Conservation (phyloP, 2,888 invertebrate genomes). For the Tethea ocularis region DNA sequence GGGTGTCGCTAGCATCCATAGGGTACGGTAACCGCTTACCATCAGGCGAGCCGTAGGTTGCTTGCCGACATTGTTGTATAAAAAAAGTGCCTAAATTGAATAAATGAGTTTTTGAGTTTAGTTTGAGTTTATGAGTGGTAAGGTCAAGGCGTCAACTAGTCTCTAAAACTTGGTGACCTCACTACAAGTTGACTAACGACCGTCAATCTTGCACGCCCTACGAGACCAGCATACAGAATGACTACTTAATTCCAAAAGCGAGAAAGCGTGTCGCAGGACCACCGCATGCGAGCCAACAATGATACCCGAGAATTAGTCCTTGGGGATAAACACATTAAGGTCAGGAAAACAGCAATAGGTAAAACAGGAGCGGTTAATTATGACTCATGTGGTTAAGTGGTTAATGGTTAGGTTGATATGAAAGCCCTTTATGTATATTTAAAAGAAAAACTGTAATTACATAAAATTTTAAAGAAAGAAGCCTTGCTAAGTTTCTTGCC, state of each 20-base stretch:
- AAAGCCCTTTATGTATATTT: too few relatives aligned
- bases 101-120: too few relatives aligned
- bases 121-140: too few relatives aligned
- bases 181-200: slow-evolving; percentile 28
- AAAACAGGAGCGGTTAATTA: background rate
- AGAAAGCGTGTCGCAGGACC: slow-evolving; percentile 48
- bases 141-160: slow-evolving; percentile 11
- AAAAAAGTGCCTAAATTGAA: too few relatives aligned
- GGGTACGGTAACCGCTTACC: too few relatives aligned
- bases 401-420: background rate
- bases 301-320: slow-evolving; percentile 4
- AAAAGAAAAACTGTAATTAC: too few relatives aligned
- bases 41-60: too few relatives aligned
- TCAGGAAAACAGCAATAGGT: background rate
- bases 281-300: slow-evolving; percentile 23
- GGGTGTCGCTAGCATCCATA: too few relatives aligned
- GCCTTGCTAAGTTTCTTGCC: too few relatives aligned
- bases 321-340: background rate
- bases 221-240: slow-evolving; percentile 39
- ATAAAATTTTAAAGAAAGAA: too few relatives aligned
- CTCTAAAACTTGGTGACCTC: slow-evolving; percentile 17
- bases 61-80: too few relatives aligned
- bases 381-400: background rate
- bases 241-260: slow-evolving; percentile 30
- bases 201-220: slow-evolving; percentile 16